Evolutionary conservation across 2,113 vertebrate genomes (phyloP), one percentile per base, ranked within the genome.

Genomic region (Chlorodrepanis virens): DNA sequence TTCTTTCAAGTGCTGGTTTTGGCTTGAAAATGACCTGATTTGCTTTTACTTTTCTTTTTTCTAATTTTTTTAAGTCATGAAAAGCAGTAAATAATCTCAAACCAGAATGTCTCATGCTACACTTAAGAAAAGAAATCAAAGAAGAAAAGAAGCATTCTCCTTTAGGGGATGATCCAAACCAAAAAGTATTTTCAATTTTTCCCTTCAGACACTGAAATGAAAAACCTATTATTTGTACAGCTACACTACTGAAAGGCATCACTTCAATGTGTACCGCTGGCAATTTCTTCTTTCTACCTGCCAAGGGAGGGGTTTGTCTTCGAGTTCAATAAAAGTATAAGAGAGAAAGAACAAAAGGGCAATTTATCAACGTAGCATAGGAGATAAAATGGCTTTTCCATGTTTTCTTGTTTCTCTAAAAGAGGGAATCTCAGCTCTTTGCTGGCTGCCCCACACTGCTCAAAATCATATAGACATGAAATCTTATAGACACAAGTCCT

Each of bases 401-500:
- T 64, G 76, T 83, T 71, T 82, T 42, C 33, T 25, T 2, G 2
- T 47, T 82, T 78, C 42, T 63, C 56, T 29, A 42, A 64, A 86
- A 77, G 49, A 75, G 40, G 12, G 14, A 65, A 47, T 35, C 9
- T 44, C 71, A 91, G 29, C 35, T 82, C 56, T 59, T 68, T 81
- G 61, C 28, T 40, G 8, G 1, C 57, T 49, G 12, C n/a, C 33
- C 50, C 17, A 2, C 18, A 76, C 60, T 76, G 35, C 35, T 77
- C 40, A 64, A 87, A 84, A 79, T 56, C 65, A 54, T 4, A 64
- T 1, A 49, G 60, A 47, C 39, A 61, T 17, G 28, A 76, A 77
- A 37, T n/a, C 0, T 0, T 39, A 35, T 0, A 53, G 37, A 53
- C 39, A 56, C 0, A 0, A 84, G 44, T 47, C 57, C 31, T 53